phyloP scores from a whole-genome alignment of 2,797 vertebrate genomes.

The Sparus aurata region DNA sequence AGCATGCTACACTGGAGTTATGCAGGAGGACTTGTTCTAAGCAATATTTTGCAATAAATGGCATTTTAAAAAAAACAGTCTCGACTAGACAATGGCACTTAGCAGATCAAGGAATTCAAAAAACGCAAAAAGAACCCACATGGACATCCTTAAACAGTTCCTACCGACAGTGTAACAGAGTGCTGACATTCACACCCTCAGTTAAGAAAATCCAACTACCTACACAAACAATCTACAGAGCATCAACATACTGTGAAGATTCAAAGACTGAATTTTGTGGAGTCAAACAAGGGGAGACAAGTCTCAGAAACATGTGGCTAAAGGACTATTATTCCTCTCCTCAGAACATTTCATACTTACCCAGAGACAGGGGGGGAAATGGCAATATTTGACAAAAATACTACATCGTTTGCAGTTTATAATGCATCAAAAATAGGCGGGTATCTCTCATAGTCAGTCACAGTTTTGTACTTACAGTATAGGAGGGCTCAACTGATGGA shows the following conservation, averaged over 20 bases:
- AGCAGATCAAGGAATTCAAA: constrained; percentile 61
- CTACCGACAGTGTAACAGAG: constrained; percentile 58
- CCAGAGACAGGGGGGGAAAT: constrained; percentile 73
- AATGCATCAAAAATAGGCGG: constrained; percentile 77
- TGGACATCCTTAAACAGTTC: constrained; percentile 68
- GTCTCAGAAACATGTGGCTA: constrained; percentile 75
- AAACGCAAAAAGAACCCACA: constrained; percentile 56
- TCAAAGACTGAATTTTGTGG: constrained; percentile 47
- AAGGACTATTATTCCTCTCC: constrained; percentile 62
- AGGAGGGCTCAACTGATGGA: constrained; percentile 95
- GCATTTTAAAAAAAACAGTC: constrained; percentile 58
- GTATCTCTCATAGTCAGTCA: constrained; percentile 80
- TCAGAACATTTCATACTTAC: constrained; percentile 86
- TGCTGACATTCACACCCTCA: constrained; percentile 70
- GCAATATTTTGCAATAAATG: constrained; percentile 64
- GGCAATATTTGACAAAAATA: constrained; percentile 77
- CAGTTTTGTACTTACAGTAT: constrained; percentile 98
- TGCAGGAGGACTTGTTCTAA: constrained; percentile 46
- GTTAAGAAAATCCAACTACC: constrained; percentile 75
- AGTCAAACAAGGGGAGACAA: constrained; percentile 54
- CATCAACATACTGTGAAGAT: constrained; percentile 52
- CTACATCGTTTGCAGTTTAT: constrained; percentile 76
- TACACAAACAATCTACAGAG: constrained; percentile 65
- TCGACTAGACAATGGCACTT: constrained; percentile 70
- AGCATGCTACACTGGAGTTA: constrained; percentile 78